phyloP scores from a whole-genome alignment of 2,113 vertebrate genomes.

The Callocephalon fimbriatum region DNA sequence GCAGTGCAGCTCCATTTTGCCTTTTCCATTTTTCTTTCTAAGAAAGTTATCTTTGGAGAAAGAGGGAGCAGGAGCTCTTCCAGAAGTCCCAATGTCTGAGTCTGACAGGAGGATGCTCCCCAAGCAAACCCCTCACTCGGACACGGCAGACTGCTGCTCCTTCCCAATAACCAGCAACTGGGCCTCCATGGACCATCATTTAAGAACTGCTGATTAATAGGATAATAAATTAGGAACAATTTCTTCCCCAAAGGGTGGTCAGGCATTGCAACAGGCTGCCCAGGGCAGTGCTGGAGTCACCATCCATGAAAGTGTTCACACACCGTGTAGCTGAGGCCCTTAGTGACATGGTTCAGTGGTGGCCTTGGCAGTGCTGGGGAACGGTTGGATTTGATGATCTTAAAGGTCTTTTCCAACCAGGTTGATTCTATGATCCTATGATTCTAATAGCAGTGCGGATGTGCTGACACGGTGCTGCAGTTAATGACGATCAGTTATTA shows the following conservation, averaged over 20 bases:
- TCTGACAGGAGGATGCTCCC: accelerated
- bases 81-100: accelerated
- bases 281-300: neutral
- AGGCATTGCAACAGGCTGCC: neutral
- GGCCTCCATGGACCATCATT: neutral
- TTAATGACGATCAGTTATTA: neutral
- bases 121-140: neutral
- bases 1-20: neutral
- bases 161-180: neutral
- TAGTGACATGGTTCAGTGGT: neutral
- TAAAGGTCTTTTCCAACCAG: neutral
- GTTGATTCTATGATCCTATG: neutral
- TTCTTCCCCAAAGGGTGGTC: neutral
- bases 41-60: neutral
- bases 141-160: accelerated
- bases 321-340: neutral
- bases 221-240: neutral
- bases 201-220: slow-evolving; percentile 26
- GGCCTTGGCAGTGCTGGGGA: neutral
- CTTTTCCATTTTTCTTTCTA: slow-evolving; percentile 6
- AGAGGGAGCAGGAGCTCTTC: neutral
- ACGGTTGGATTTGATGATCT: neutral
- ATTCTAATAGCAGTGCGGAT: neutral
- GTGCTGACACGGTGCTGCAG: slow-evolving; percentile 5
- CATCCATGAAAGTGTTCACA: neutral